Percentiles rank a stretch among this genome's conserved stretches.
Conservation (phyloP, 2,113 vertebrate genomes). For the Colistium nudipinnis region DNA sequence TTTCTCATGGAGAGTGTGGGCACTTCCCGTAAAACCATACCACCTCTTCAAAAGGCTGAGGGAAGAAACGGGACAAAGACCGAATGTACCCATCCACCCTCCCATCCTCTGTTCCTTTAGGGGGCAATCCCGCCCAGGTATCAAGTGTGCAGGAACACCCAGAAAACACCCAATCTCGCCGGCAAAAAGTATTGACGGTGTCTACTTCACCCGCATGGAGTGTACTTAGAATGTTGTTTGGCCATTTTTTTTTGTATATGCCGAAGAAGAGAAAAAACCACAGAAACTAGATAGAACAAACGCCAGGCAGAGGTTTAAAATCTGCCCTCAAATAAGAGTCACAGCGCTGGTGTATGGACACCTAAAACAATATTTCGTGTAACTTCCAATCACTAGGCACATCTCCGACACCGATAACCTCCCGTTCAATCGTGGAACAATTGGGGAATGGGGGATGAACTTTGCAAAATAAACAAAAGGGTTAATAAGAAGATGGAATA, state of each 20-base stretch:
- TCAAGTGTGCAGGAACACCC: conserved; percentile 1
- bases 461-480: conserved; percentile 2
- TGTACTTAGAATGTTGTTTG: not conserved
- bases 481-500: not conserved
- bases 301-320: conserved; percentile 1
- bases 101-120: not conserved
- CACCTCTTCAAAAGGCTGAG: conserved; percentile 27
- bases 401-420: conserved; percentile 1
- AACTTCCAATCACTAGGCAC: conserved; percentile 10
- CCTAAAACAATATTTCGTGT: conserved; percentile 14
- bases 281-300: not conserved
- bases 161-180: not conserved
- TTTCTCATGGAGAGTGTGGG: conserved; percentile 52
- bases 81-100: not conserved
- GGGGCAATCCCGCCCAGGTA: conserved; percentile 4
- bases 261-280: not conserved
- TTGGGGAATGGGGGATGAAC: not conserved
- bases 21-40: conserved; percentile 27
- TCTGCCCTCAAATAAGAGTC: not conserved
- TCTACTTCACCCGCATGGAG: conserved; percentile 1
- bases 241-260: too few relatives aligned
- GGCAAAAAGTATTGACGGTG: not conserved
- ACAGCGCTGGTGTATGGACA: not conserved
- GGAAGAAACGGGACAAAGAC: conserved; percentile 12
- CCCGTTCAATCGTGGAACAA: conserved; percentile 25